These are phyloP conservation scores for Drosophila sordidapex DNA, from an alignment of 2,888 invertebrate species.

Conservation along the genomic window DNA sequence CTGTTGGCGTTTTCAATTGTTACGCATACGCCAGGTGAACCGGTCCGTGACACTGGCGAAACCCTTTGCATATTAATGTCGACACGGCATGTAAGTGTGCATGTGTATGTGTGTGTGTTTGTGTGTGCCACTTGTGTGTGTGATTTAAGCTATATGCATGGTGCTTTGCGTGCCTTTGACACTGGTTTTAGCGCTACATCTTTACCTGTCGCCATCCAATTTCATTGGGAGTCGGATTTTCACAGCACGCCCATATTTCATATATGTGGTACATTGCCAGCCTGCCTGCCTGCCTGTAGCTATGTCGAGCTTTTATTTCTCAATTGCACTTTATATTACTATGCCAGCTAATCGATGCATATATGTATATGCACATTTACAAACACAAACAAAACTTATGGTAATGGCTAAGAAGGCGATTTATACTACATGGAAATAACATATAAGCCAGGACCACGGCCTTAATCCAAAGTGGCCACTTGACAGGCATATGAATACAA, in stretches of 20 bases:
- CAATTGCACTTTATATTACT: conserved; percentile 21
- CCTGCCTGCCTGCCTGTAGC: conserved; percentile 10
- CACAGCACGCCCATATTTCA: conserved; percentile 47
- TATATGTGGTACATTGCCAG: conserved; percentile 14
- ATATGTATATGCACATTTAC: neutral
- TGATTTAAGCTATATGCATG: conserved; percentile 38
- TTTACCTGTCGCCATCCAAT: conserved; percentile 41
- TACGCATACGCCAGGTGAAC: conserved; percentile 69
- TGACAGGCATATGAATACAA: conserved; percentile 57
- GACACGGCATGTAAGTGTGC: conserved; percentile 2
- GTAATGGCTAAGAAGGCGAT: conserved; percentile 4
- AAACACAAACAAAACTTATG: conserved; percentile 39
- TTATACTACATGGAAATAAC: conserved; percentile 22
- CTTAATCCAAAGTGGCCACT: conserved; percentile 62
- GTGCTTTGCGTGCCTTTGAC: conserved; percentile 52
- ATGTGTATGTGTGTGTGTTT: neutral
- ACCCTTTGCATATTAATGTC: conserved; percentile 69
- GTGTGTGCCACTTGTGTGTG: conserved; percentile 12
- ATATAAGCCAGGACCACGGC: conserved; percentile 19
- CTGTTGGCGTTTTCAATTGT: conserved; percentile 66
- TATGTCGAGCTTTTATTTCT: conserved; percentile 6
- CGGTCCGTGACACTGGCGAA: conserved; percentile 19
- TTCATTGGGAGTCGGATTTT: conserved; percentile 48
- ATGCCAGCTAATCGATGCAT: conserved; percentile 43
- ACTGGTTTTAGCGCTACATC: conserved; percentile 29